Evolutionary conservation across 2,113 vertebrate genomes (phyloP).

Genomic region (Grammomys dolichurus): DNA sequence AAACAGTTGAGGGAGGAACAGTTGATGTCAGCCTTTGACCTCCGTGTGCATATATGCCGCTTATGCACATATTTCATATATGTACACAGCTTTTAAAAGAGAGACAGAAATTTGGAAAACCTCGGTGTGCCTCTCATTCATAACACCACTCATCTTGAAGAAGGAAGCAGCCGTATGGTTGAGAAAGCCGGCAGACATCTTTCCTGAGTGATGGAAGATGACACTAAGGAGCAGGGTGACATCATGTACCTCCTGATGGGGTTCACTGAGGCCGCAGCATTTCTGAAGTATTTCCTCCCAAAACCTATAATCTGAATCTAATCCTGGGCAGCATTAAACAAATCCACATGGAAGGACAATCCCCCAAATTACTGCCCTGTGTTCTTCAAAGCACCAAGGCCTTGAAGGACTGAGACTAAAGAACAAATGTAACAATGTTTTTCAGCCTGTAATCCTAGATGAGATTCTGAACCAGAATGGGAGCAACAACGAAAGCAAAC

Average conservation of each 20-base stretch:
- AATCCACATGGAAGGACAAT: neutral
- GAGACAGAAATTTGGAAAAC: neutral
- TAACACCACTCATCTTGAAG: too few relatives aligned
- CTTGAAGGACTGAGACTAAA: neutral
- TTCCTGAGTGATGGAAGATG: neutral
- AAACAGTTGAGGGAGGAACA: neutral
- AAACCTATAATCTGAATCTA: neutral
- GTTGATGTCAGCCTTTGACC: neutral
- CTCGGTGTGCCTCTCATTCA: neutral
- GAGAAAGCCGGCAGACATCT: neutral
- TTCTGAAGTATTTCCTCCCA: neutral
- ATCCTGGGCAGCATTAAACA: neutral
- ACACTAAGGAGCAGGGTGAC: fast-evolving
- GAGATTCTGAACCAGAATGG: neutral
- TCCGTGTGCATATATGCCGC: neutral
- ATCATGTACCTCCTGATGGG: fast-evolving
- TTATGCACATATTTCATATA: neutral
- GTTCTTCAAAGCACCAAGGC: neutral
- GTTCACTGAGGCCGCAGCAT: neutral
- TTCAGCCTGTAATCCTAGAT: neutral
- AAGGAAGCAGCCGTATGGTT: neutral
- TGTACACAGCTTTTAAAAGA: neutral
- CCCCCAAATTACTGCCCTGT: neutral
- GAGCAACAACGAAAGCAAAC: neutral
- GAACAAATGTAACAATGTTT: neutral